Evolutionary conservation across 2,888 invertebrate genomes (phyloP).

Genomic region (Eulithis prunata): DNA sequence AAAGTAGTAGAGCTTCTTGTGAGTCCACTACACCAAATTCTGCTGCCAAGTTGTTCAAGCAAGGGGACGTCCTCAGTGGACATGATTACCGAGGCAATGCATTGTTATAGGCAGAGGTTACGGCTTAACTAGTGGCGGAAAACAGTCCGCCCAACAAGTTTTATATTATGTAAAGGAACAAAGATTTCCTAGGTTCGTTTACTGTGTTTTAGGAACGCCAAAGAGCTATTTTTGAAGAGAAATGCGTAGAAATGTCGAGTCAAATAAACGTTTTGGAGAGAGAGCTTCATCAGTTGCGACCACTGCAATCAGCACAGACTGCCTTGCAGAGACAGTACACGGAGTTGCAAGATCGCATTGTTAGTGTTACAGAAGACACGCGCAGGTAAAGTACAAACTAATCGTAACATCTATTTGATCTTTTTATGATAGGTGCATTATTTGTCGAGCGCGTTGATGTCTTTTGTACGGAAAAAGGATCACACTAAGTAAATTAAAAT

Average conservation of each 20-base stretch:
- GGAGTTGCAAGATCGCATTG: constrained; percentile 65
- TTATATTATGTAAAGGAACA: neutral
- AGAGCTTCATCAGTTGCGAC: constrained; percentile 65
- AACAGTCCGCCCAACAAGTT: no score
- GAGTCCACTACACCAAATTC: no score
- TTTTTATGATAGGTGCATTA: neutral
- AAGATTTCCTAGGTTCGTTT: neutral
- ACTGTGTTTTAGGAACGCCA: constrained; percentile 64
- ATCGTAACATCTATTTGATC: neutral
- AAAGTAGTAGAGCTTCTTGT: no score
- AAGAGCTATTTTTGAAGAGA: constrained; percentile 64
- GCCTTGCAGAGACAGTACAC: constrained; percentile 64
- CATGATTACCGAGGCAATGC: no score
- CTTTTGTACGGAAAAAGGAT: constrained; percentile 3
- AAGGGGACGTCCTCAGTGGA: no score
- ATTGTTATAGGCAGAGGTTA: no score
- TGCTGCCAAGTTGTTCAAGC: no score
- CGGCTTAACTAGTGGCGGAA: no score
- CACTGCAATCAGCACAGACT: constrained; percentile 57
- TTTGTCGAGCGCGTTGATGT: constrained; percentile 12
- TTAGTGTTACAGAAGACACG: constrained; percentile 62
- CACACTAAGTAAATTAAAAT: neutral
- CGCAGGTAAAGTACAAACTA: constrained; percentile 52
- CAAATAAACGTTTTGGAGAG: constrained; percentile 57
- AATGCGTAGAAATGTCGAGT: constrained; percentile 59